These are phyloP conservation scores for Synodontis membranacea DNA, from an alignment of 2,113 vertebrate species.

Conservation along the genomic window DNA sequence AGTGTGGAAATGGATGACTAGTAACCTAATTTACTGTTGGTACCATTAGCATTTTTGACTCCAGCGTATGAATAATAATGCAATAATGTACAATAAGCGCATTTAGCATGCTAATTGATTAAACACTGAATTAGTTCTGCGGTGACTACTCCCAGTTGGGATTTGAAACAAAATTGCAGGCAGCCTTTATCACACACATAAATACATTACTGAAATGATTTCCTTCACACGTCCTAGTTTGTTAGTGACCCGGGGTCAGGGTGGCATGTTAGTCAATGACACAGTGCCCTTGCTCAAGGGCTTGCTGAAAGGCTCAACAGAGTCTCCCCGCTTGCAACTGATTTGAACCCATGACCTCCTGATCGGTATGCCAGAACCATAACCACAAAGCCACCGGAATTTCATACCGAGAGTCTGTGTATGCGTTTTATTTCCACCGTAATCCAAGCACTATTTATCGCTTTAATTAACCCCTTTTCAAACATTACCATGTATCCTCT, in stretches of 20 bases:
- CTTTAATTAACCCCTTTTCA: not conserved
- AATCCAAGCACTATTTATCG: not conserved
- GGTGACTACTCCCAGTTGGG: not conserved
- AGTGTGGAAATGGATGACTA: not conserved
- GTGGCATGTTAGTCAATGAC: not conserved
- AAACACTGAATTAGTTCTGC: not conserved
- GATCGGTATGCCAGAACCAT: not conserved
- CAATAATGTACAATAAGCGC: not conserved
- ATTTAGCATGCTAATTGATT: not conserved
- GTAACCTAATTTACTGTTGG: not conserved
- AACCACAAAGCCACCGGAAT: not conserved
- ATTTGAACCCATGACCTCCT: not conserved
- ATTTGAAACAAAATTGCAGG: not conserved
- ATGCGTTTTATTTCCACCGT: not conserved
- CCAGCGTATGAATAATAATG: not conserved
- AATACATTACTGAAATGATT: not conserved
- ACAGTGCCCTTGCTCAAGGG: not conserved
- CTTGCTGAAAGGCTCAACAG: not conserved
- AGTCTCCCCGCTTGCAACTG: not conserved
- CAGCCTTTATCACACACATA: not conserved
- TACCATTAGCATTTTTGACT: not conserved
- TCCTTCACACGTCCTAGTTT: not conserved
- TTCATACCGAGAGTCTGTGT: not conserved
- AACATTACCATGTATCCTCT: not conserved
- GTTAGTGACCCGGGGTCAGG: not conserved